Evolutionary conservation across 23 tunicate species (phyloP).

Genomic region (Corella eumyota): DNA sequence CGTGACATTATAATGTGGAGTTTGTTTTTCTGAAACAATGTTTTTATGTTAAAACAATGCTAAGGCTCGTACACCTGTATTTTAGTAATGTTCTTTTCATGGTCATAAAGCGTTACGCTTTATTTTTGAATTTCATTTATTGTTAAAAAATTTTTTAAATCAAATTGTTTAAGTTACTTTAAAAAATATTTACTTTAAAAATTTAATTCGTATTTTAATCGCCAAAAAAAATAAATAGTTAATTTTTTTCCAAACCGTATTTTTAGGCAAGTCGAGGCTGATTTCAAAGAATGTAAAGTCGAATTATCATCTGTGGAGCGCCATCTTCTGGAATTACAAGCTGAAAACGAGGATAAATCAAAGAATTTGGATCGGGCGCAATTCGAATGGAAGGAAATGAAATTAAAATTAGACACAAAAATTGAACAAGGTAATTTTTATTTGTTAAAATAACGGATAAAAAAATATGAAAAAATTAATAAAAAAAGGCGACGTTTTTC

Average conservation of each 20-base stretch:
- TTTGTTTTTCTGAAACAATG: too few relatives aligned
- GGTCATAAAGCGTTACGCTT: too few relatives aligned
- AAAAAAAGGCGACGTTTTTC: too few relatives aligned
- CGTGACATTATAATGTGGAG: too few relatives aligned
- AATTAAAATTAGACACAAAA: conserved; percentile 27
- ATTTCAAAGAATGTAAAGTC: conserved; percentile 31
- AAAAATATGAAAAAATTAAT: too few relatives aligned
- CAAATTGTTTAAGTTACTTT: too few relatives aligned
- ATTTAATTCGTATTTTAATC: neutral
- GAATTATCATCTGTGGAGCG: conserved; percentile 25
- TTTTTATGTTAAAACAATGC: too few relatives aligned
- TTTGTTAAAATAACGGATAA: neutral
- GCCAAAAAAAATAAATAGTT: neutral
- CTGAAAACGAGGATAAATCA: conserved; percentile 8
- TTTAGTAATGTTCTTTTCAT: too few relatives aligned
- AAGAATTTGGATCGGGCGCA: conserved; percentile 12
- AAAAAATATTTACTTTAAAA: neutral
- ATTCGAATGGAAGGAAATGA: conserved; percentile 52
- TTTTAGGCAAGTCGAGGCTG: conserved; percentile 50
- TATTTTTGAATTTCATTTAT: too few relatives aligned
- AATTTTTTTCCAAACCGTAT: neutral
- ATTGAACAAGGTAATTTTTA: conserved; percentile 37
- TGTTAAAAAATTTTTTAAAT: too few relatives aligned
- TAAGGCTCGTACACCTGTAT: too few relatives aligned
- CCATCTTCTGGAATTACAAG: conserved; percentile 7